These are phyloP conservation scores for Prorops nasuta DNA, from an alignment of 1,140 invertebrate species.

Conservation along the genomic window DNA sequence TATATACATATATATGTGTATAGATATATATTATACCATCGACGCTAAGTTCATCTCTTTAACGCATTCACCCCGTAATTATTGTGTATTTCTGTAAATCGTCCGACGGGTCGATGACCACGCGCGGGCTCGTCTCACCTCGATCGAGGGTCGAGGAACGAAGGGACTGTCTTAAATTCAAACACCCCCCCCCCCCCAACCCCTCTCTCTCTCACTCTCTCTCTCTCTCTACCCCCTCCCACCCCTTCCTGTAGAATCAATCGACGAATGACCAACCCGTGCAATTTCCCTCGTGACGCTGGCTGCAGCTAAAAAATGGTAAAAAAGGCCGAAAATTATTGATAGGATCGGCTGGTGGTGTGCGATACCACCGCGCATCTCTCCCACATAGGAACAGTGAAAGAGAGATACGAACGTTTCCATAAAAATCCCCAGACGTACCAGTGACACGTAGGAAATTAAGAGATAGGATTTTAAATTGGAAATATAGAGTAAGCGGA, in stretches of 20 bases:
- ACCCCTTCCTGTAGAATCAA: no score
- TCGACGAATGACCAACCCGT: slow-evolving; percentile 20
- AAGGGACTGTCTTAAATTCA: no score
- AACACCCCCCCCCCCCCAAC: no score
- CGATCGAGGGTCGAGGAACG: no score
- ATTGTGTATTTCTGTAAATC: no score
- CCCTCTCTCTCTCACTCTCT: no score
- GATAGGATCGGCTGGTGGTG: slow-evolving; percentile 21
- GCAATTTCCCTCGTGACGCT: slow-evolving; percentile 27
- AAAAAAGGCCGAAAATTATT: slow-evolving; percentile 3
- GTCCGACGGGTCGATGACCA: no score
- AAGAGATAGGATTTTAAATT: slow-evolving; percentile 53
- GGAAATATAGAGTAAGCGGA: slow-evolving; percentile 27
- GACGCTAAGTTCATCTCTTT: no score
- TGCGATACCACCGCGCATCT: slow-evolving; percentile 13
- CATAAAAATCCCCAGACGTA: slow-evolving; percentile 48
- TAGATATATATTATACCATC: no score
- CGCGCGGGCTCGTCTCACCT: no score
- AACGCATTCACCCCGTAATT: no score
- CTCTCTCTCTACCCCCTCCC: no score
- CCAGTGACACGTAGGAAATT: slow-evolving; percentile 54
- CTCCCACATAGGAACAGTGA: slow-evolving; percentile 35
- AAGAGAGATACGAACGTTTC: slow-evolving; percentile 31
- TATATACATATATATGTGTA: neutral
- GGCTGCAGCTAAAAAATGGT: slow-evolving; percentile 1